Conservation (phyloP, 2,888 invertebrate genomes). For the Oscheius sp. region DNA sequence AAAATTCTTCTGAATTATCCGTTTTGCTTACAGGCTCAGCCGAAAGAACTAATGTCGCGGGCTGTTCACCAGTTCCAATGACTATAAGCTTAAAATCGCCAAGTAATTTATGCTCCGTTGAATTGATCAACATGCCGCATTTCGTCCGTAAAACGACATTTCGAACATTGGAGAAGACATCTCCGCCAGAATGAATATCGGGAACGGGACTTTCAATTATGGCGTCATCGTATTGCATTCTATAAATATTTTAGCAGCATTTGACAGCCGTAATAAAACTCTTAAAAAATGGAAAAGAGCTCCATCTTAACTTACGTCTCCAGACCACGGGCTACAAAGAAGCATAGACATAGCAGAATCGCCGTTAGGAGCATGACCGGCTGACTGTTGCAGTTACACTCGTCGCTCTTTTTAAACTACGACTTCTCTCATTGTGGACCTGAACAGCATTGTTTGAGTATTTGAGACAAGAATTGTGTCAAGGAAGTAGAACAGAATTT, state of each 20-base stretch:
- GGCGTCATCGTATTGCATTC: constrained; percentile 20
- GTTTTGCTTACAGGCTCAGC: constrained; percentile 7
- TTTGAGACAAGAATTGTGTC: constrained; percentile 6
- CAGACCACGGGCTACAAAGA: neutral
- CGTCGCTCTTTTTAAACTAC: constrained; percentile 21
- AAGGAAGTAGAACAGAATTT: constrained; percentile 12
- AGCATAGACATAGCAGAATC: neutral
- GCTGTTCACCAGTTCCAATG: constrained; percentile 25
- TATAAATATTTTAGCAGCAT: constrained; percentile 8
- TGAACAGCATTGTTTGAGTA: constrained; percentile 26
- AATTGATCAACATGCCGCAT: constrained; percentile 25
- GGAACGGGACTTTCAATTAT: constrained; percentile 12
- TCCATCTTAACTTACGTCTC: neutral
- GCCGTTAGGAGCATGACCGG: constrained; percentile 23
- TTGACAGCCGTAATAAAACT: no score
- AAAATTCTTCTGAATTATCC: neutral
- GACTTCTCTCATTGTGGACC: constrained; percentile 7
- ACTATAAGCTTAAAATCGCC: constrained; percentile 16
- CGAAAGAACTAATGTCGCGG: constrained; percentile 22
- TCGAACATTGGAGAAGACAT: constrained; percentile 12
- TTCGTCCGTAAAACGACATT: neutral
- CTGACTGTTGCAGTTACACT: constrained; percentile 24
- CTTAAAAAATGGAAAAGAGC: neutral
- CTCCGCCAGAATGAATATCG: neutral
- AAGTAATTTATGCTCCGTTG: constrained; percentile 7